Percentiles rank a stretch among this genome's conserved stretches.
Conservation (phyloP, 2,888 invertebrate genomes). For the Chymomyza caudatula region DNA sequence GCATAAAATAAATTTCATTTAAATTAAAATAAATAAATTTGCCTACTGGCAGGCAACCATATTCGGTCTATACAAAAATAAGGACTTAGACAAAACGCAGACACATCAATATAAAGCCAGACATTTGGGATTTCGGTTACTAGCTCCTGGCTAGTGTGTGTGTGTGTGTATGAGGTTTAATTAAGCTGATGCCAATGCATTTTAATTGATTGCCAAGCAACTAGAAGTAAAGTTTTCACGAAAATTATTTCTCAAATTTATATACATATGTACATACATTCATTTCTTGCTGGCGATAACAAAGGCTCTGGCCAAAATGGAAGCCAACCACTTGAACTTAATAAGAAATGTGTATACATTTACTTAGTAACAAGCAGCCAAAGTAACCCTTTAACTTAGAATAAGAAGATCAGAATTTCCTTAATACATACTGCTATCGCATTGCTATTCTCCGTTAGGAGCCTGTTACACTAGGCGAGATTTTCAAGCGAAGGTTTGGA, state of each 20-base stretch:
- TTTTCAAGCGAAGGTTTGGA: no score
- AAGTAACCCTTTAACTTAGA: no score
- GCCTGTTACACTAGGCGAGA: no score
- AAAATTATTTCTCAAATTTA: slow-evolving; percentile 10
- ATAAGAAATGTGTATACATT: not conserved
- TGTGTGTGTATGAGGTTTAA: not conserved
- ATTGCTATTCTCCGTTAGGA: no score
- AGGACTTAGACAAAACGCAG: slow-evolving; percentile 48
- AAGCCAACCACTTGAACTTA: not conserved
- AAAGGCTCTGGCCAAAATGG: slow-evolving; percentile 5
- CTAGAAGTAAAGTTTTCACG: slow-evolving; percentile 25
- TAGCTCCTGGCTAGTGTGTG: not conserved
- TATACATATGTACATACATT: not conserved
- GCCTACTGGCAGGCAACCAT: not conserved
- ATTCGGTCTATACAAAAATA: slow-evolving; percentile 35
- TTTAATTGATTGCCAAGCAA: slow-evolving; percentile 59
- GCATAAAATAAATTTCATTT: slow-evolving; percentile 70
- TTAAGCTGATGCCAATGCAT: slow-evolving; percentile 45
- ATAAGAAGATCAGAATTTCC: no score
- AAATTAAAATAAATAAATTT: slow-evolving; percentile 68
- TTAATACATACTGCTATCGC: no score
- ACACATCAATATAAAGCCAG: slow-evolving; percentile 15
- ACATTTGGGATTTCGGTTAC: not conserved
- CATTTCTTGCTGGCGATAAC: not conserved
- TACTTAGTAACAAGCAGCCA: no score